Conservation (phyloP, 2,113 vertebrate species). For the Scopus umbretta region DNA sequence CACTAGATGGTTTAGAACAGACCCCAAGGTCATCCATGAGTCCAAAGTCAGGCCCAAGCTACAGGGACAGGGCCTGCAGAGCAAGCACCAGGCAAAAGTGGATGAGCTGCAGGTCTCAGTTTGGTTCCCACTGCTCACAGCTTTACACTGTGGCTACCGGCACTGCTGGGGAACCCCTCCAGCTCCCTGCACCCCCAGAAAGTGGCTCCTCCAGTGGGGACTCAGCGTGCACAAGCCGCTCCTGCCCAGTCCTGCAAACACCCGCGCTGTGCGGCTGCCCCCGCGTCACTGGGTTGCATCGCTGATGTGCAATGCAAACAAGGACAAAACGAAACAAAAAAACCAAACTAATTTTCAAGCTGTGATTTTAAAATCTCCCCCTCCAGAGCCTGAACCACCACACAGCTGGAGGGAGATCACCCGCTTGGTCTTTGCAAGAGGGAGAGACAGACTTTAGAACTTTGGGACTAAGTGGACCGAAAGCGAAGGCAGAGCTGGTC, state of each 20-base stretch:
- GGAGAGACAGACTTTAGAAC: not conserved
- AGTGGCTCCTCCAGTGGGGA: not conserved
- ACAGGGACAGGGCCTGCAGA: not conserved
- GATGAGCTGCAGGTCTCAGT: not conserved
- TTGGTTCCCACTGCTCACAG: not conserved
- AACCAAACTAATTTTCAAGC: not conserved
- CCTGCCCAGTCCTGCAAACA: not conserved
- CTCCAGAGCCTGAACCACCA: not conserved
- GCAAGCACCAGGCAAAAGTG: rapidly evolving
- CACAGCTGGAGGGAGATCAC: not conserved
- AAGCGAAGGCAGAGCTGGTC: not conserved
- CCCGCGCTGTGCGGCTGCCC: rapidly evolving
- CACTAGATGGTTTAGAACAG: not conserved
- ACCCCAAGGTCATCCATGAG: not conserved
- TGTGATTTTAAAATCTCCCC: not conserved
- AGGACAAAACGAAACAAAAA: not conserved
- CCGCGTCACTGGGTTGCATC: not conserved
- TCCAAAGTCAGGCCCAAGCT: not conserved
- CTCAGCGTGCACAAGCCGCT: not conserved
- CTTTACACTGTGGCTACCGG: rapidly evolving
- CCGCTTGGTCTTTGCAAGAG: rapidly evolving
- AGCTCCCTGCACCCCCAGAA: not conserved
- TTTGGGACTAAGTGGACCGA: not conserved
- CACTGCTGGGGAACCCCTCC: not conserved
- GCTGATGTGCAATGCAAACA: not conserved